Base-by-base conservation (phyloP, 2,113 vertebrate species). In the Muscicapa adusta region DNA sequence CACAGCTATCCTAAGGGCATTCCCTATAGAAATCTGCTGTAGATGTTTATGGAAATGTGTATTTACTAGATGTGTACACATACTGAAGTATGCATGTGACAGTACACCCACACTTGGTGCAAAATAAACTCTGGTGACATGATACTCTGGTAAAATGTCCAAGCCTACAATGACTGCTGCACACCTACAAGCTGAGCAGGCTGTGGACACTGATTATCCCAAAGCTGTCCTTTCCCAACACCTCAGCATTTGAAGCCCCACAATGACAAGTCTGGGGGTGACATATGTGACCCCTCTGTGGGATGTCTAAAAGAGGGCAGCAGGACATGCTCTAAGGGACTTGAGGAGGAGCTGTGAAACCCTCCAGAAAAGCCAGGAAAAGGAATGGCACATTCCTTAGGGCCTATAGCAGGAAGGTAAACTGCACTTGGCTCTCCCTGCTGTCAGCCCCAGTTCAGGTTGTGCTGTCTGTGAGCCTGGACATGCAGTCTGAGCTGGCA, bases 261-360 rank as follows among this genome's bases (percentile, higher is more conserved):
- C 13, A 12, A 3, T 14, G 36, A 36, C 18, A 29, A 0, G 0
- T 7, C 20, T 19, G 6, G 71, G 29, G 12, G 10, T 57, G 31
- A 20, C 4, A 6, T 2, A 12, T 22, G 22, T 3, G 7, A 50
- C 48, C 5, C 7, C 24, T 43, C 48, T 38, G 40, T 26, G n/a
- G 11, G 26, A 71, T 14, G 26, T 73, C 89, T 42, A 65, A 62
- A 79, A 53, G 22, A 18, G 6, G 2, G 8, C 1, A 2, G 18
- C 5, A 86, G n/a, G 47, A 25, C 17, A 18, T 25, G 6, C 6
- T 53, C 18, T 33, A 42, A 75, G 4, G 14, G 7, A 68, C 71
- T 65, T 68, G 11, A 88, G 14, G 10, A 75, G 31, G 8, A 83
- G 13, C 25, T 73, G 16, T 38, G 20, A 70, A 88, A 74, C 10